phyloP scores from a whole-genome alignment of 1,140 invertebrate species.

The Brachionus rotundiformis region DNA sequence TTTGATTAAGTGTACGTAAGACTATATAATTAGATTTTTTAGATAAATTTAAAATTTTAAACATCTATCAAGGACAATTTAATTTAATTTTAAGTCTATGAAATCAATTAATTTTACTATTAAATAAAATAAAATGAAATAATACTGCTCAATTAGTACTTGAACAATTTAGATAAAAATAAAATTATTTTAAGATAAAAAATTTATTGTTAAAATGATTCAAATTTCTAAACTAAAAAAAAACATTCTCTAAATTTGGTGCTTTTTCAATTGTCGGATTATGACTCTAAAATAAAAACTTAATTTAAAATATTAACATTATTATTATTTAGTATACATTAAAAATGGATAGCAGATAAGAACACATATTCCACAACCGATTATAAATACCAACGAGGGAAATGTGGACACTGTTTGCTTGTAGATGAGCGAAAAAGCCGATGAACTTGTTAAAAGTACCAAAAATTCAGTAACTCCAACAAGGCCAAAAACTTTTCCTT shows the following conservation, averaged over 20 bases:
- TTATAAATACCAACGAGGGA: slow-evolving; percentile 21
- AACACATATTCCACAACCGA: slow-evolving; percentile 19
- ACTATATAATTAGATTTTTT: not conserved
- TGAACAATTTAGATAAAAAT: not conserved
- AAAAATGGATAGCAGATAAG: slow-evolving; percentile 47
- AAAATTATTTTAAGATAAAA: not conserved
- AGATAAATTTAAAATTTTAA: not conserved
- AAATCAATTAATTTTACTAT: too few relatives aligned
- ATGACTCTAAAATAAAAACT: slow-evolving; percentile 23
- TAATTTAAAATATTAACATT: not conserved
- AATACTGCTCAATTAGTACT: slow-evolving; percentile 31
- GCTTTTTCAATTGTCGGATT: slow-evolving; percentile 35
- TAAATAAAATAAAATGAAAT: too few relatives aligned
- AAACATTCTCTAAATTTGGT: not conserved
- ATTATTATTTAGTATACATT: slow-evolving; percentile 3
- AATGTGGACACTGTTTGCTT: slow-evolving; percentile 40
- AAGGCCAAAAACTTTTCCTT: slow-evolving; percentile 49
- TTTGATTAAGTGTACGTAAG: slow-evolving; percentile 3
- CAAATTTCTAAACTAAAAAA: not conserved
- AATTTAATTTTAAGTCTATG: too few relatives aligned
- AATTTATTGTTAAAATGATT: not conserved
- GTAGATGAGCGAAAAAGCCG: slow-evolving; percentile 36
- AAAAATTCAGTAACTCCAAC: slow-evolving; percentile 35
- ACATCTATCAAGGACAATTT: too few relatives aligned
- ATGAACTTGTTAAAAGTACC: slow-evolving; percentile 22